Conservation (phyloP, 2,113 vertebrate genomes). For the Antigone vipio region DNA sequence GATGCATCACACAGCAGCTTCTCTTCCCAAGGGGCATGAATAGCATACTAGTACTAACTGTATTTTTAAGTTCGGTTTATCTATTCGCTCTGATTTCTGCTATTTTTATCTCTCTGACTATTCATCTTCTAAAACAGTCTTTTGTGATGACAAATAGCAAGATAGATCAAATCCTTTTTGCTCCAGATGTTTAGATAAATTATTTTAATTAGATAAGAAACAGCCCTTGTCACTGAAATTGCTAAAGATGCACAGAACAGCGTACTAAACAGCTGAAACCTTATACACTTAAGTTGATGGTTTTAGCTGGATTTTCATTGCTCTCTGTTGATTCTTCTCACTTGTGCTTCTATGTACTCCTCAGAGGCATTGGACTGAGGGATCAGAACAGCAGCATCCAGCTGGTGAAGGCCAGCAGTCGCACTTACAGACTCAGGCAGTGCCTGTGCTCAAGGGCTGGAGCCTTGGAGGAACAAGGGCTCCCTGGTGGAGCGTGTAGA, state of each 20-base stretch:
- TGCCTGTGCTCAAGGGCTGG: neutral
- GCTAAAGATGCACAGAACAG: neutral
- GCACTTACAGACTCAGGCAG: neutral
- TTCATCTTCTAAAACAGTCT: neutral
- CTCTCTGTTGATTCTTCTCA: neutral
- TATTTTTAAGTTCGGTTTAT: neutral
- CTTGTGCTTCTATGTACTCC: neutral
- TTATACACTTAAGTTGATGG: neutral
- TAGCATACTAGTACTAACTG: neutral
- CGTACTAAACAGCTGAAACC: neutral
- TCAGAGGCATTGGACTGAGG: neutral
- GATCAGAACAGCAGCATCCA: neutral
- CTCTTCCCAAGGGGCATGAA: neutral
- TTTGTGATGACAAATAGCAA: slow-evolving; percentile 19
- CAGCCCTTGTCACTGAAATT: neutral
- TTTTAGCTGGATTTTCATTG: neutral
- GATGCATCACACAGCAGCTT: neutral
- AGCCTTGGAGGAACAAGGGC: neutral
- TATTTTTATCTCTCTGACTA: neutral
- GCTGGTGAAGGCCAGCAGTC: neutral
- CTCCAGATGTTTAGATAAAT: neutral
- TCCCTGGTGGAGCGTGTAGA: neutral
- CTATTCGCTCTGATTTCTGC: neutral
- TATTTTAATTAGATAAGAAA: slow-evolving; percentile 26
- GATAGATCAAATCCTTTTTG: neutral